Evolutionary conservation across 2,797 vertebrate genomes (phyloP), one percentile per base, ranked within the genome.

Genomic region (Phataginus tetradactyla): DNA sequence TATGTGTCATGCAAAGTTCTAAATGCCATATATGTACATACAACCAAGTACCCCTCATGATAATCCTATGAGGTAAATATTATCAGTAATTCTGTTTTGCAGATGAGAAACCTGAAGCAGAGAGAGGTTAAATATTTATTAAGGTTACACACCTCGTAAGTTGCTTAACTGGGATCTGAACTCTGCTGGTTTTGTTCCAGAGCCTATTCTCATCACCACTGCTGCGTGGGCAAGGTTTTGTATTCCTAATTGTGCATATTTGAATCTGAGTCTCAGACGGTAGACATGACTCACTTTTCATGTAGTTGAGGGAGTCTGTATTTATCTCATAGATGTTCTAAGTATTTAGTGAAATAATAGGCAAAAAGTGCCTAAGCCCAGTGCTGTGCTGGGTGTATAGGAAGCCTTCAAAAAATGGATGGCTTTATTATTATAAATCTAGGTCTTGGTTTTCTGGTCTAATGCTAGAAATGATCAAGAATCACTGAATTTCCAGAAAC

Each of bases 371-470:
- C 27, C 74, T 81, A 49, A 87, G 69, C 4, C 0, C 29, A 7
- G 34, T 89, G 4, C 29, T 12, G 45, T 12, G 45, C 12, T 78
- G 8, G 11, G 11, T 74, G 45, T 39, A 66, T 10, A 57, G 18
- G 37, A 75, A 51, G 7, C 4, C 10, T 75, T 90, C 23, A 95
- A 57, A 69, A 89, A 59, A 45, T 34, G 3, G 27, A 87, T 14
- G 45, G 12, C 32, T 90, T 87, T 79, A 57, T 57, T 90, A 25
- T 87, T 34, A 23, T 78, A 79, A 80, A 74, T 59, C 15, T 27
- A 61, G 57, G 23, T 83, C 59, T 96, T 49, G 32, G 78, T 77
- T 96, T 95, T 90, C 37, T 75, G 29, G 27, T 57, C 18, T 79
- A 78, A 87, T 79, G 45, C 9, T 90, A 69, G 37, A 12, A 45